A percentile compares a stretch with the other conserved stretches of the same genome.
Conservation (phyloP, 1,140 invertebrate species). For the Drosophila sucinea region DNA sequence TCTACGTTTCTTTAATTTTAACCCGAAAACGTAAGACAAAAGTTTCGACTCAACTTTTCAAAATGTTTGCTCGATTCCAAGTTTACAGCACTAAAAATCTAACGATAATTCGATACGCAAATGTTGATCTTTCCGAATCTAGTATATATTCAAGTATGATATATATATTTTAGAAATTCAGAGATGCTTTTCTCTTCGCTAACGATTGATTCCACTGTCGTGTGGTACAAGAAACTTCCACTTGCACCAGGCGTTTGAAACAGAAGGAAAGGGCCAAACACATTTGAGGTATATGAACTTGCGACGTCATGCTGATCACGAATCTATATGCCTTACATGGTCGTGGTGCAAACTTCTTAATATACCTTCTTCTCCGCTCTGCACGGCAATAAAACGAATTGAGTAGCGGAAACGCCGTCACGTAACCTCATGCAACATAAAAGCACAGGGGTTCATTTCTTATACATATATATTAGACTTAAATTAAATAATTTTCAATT, state of each 20-base stretch:
- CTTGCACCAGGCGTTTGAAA: neutral
- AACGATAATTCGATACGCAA: too few relatives aligned
- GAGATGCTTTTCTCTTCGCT: too few relatives aligned
- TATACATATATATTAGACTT: neutral
- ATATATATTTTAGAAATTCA: too few relatives aligned
- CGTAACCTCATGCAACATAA: neutral
- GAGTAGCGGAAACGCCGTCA: neutral
- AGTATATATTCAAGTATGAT: too few relatives aligned
- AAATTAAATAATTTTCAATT: constrained; percentile 9
- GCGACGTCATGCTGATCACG: neutral
- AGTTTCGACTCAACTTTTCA: too few relatives aligned
- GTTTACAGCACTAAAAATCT: too few relatives aligned
- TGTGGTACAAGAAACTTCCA: neutral
- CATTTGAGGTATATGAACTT: neutral
- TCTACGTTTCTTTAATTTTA: too few relatives aligned
- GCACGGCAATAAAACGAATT: neutral
- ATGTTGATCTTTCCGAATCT: too few relatives aligned
- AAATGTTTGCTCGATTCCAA: too few relatives aligned
- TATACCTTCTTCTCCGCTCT: neutral
- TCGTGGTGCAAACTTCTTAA: neutral
- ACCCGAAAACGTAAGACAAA: too few relatives aligned
- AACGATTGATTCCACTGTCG: neutral
- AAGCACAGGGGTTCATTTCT: constrained; percentile 1
- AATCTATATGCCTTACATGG: neutral
- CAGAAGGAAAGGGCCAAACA: neutral